phyloP scores from a whole-genome alignment of 2,888 invertebrate species.

The Plutella xylostella region DNA sequence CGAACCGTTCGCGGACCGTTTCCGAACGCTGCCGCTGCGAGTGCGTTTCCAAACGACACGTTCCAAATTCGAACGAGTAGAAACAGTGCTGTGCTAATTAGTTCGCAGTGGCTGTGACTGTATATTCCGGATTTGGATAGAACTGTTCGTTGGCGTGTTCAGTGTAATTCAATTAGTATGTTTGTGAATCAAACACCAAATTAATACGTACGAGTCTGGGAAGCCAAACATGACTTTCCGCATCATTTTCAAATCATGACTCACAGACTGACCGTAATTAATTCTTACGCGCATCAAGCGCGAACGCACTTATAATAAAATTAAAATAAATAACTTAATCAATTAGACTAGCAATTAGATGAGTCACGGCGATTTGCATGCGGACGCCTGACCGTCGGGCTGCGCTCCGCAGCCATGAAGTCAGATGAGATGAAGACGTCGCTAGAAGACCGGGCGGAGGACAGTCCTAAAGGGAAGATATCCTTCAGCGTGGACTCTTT shows the following conservation, averaged over 20 bases:
- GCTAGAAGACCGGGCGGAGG: slow-evolving; percentile 62
- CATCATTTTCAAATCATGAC: too few species aligned
- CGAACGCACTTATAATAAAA: background rate
- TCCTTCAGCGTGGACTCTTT: slow-evolving; percentile 81
- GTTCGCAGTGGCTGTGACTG: background rate
- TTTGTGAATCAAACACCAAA: background rate
- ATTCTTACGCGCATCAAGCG: too few species aligned
- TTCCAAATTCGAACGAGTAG: background rate
- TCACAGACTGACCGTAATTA: too few species aligned
- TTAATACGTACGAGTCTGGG: too few species aligned
- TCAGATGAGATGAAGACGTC: slow-evolving; percentile 67
- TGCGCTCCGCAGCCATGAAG: slow-evolving; percentile 35
- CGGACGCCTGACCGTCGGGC: background rate
- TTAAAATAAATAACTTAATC: background rate
- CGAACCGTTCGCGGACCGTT: slow-evolving; percentile 49
- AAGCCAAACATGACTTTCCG: too few species aligned
- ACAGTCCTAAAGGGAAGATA: slow-evolving; percentile 72
- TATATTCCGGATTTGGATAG: slow-evolving; percentile 18
- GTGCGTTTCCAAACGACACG: background rate
- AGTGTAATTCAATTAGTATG: slow-evolving; percentile 27
- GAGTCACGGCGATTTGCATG: background rate
- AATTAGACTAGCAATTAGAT: background rate
- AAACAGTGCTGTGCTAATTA: slow-evolving; percentile 31
- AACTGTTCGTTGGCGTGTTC: slow-evolving; percentile 24
- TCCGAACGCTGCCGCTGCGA: slow-evolving; percentile 32